These are phyloP conservation scores for Takifugu bimaculatus DNA, from an alignment of 2,113 vertebrate species.

Conservation along the genomic window DNA sequence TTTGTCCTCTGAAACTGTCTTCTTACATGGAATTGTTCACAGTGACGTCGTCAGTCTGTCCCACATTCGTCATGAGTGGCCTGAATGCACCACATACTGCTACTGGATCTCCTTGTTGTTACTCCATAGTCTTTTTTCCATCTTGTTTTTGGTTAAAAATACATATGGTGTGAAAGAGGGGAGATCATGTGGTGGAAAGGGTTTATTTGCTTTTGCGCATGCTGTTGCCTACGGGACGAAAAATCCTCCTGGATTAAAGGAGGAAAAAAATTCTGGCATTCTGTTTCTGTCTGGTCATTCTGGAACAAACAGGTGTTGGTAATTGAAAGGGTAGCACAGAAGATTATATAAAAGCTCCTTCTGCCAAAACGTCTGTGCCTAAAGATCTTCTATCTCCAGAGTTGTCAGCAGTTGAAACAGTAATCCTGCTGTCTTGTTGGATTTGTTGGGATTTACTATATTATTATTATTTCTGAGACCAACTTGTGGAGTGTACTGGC, in stretches of 20 bases:
- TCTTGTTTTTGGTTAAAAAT: constrained; percentile 61
- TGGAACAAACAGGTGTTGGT: constrained; percentile 87
- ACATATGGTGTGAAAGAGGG: constrained; percentile 44
- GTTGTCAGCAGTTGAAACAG: constrained; percentile 41
- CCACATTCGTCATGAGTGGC: constrained; percentile 41
- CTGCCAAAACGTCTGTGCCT: constrained; percentile 66
- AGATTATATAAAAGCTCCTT: constrained; percentile 64
- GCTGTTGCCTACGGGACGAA: constrained; percentile 13
- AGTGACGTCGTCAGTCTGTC: constrained; percentile 11
- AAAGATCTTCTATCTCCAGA: constrained; percentile 42
- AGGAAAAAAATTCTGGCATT: constrained; percentile 40
- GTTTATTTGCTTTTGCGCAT: constrained; percentile 54
- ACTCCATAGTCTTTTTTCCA: constrained; percentile 19
- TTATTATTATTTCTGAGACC: constrained; percentile 29
- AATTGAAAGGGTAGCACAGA: constrained; percentile 71
- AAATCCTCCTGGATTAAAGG: constrained; percentile 45
- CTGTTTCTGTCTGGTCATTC: constrained; percentile 50
- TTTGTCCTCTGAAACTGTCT: constrained; percentile 40
- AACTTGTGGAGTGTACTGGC: constrained; percentile 36
- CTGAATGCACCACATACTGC: constrained; percentile 33
- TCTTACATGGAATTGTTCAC: constrained; percentile 35
- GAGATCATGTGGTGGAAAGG: constrained; percentile 59
- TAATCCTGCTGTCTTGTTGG: constrained; percentile 41
- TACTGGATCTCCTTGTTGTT: constrained; percentile 61
- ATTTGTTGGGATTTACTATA: constrained; percentile 42